Percentiles rank a stretch among this genome's conserved stretches.
Conservation (phyloP, 2,888 invertebrate species). For the Xestia c-nigrum region DNA sequence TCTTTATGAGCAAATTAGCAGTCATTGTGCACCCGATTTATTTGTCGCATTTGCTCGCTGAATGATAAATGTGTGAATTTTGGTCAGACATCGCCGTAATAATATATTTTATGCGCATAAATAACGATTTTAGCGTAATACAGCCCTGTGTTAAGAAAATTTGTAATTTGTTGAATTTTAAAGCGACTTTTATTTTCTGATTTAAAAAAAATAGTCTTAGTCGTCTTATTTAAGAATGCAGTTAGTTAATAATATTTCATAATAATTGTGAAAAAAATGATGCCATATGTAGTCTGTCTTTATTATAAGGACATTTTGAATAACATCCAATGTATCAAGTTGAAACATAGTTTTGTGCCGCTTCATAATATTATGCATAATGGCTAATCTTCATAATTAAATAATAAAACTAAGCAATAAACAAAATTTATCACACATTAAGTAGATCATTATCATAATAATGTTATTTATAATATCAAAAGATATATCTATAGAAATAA, state of each 20-base stretch:
- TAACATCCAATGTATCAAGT: constrained; percentile 24
- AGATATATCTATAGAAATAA: not conserved
- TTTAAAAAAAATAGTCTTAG: not conserved
- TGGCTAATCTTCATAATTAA: constrained; percentile 52
- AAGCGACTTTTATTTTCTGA: not conserved
- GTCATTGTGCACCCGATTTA: constrained; percentile 89
- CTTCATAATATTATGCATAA: constrained; percentile 39
- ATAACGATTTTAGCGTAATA: constrained; percentile 62
- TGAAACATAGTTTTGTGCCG: constrained; percentile 29
- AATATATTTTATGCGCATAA: constrained; percentile 68
- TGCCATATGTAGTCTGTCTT: not conserved
- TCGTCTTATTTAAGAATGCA: not conserved
- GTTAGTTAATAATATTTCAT: not conserved
- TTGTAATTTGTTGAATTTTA: constrained; percentile 22
- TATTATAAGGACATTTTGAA: constrained; percentile 6
- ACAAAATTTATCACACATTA: constrained; percentile 53
- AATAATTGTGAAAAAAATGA: too few species aligned
- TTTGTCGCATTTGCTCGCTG: constrained; percentile 79
- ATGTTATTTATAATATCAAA: constrained; percentile 25
- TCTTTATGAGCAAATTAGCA: constrained; percentile 90
- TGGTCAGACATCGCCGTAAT: constrained; percentile 69
- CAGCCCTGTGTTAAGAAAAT: constrained; percentile 27
- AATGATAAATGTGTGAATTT: constrained; percentile 88
- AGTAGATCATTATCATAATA: constrained; percentile 39
- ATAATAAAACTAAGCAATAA: constrained; percentile 50